phyloP scores from a whole-genome alignment of 2,888 invertebrate genomes.

The Nasonovia ribisnigri region DNA sequence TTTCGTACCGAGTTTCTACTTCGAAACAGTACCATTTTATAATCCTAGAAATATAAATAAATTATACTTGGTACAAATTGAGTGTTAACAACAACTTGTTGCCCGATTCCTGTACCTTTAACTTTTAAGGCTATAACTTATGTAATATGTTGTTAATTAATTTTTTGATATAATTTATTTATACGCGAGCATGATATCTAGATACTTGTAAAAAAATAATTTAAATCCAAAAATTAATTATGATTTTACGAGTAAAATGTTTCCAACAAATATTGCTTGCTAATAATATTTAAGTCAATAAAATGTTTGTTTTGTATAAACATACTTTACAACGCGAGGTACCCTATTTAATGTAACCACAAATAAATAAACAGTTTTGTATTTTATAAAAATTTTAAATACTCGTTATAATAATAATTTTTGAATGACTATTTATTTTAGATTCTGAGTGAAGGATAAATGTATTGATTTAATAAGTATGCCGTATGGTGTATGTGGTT shows the following conservation, averaged over 20 bases:
- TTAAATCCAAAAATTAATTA: neutral
- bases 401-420: neutral
- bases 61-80: neutral
- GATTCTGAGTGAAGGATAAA: neutral
- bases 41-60: slow-evolving; percentile 25
- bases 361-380: neutral
- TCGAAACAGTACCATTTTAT: slow-evolving; percentile 56
- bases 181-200: neutral
- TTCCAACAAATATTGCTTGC: neutral
- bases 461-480: neutral
- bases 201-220: neutral
- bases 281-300: neutral
- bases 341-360: neutral
- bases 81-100: neutral
- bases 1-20: slow-evolving; percentile 52
- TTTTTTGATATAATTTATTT: neutral
- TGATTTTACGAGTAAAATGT: neutral
- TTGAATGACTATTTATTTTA: neutral
- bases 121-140: neutral
- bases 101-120: neutral
- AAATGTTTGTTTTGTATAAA: neutral
- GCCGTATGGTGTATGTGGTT: no score
- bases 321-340: neutral
- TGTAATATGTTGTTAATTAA: neutral
- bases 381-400: neutral